These are phyloP conservation scores for Lasioglossum villosulum DNA, from an alignment of 2,888 invertebrate species.

Conservation along the genomic window DNA sequence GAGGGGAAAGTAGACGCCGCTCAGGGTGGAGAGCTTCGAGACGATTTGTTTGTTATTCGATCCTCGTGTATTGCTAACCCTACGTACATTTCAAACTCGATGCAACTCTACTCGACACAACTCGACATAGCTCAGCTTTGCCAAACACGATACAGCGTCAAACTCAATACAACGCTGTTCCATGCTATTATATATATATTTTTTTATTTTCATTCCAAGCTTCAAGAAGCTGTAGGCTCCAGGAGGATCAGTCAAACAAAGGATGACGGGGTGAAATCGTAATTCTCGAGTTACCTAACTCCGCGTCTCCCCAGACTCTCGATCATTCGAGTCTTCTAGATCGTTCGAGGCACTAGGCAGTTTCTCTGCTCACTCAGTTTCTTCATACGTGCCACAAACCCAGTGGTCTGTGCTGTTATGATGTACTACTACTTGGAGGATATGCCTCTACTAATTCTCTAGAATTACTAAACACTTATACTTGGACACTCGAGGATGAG, in stretches of 20 bases:
- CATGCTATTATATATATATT: too few species aligned
- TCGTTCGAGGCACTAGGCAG: neutral
- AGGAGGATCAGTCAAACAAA: neutral
- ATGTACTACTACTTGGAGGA: neutral
- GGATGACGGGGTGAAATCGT: conserved; percentile 4
- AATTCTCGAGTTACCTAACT: conserved; percentile 12
- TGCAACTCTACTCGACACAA: too few species aligned
- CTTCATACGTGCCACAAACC: conserved; percentile 9
- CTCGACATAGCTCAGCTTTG: neutral
- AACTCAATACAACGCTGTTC: too few species aligned
- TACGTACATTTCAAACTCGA: neutral
- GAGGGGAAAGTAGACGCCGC: conserved; percentile 76
- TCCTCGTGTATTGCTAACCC: neutral
- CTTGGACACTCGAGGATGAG: neutral
- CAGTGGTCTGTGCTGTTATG: neutral
- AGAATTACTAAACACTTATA: neutral
- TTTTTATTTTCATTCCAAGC: too few species aligned
- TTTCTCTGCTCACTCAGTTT: neutral
- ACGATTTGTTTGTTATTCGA: neutral
- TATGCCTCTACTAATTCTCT: neutral
- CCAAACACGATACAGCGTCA: too few species aligned
- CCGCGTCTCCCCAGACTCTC: neutral
- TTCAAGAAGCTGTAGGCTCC: neutral
- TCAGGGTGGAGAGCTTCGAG: conserved; percentile 50
- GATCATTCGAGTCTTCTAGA: neutral